Evolutionary conservation across 1,140 invertebrate species (phyloP).

Genomic region (Psilanteris sp.): DNA sequence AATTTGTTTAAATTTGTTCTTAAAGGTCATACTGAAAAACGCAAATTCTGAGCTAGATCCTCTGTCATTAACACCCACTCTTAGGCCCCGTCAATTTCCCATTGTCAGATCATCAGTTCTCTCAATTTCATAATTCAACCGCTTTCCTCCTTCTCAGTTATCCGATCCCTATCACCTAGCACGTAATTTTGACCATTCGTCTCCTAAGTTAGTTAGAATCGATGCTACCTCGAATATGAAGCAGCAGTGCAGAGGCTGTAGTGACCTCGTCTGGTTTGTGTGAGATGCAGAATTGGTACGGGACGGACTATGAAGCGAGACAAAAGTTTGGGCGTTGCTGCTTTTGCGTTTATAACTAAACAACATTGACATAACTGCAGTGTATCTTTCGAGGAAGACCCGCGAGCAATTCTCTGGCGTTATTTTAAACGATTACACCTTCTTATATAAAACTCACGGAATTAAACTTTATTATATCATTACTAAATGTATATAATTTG

Average conservation of each 20-base stretch:
- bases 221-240: constrained; percentile 47
- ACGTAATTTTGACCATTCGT: constrained; percentile 40
- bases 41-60: no score
- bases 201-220: constrained; percentile 52
- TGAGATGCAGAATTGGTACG: constrained; percentile 9
- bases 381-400: background rate
- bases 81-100: background rate
- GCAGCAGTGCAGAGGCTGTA: constrained; percentile 19
- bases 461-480: no score
- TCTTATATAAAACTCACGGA: no score
- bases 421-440: no score
- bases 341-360: constrained; percentile 12
- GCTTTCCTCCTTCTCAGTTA: background rate
- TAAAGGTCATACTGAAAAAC: no score
- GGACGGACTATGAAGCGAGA: background rate
- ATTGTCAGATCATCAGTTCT: constrained; percentile 29
- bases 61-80: constrained; percentile 12
- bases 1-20: no score
- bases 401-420: no score
- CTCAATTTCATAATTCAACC: constrained; percentile 13
- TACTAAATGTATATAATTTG: no score
- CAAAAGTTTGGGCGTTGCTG: constrained; percentile 28
- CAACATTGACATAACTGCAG: background rate
- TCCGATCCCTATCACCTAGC: constrained; percentile 7
- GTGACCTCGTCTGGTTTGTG: constrained; percentile 46